Evolutionary conservation across 2,113 vertebrate genomes (phyloP).

Genomic region (Ellobius talpinus): DNA sequence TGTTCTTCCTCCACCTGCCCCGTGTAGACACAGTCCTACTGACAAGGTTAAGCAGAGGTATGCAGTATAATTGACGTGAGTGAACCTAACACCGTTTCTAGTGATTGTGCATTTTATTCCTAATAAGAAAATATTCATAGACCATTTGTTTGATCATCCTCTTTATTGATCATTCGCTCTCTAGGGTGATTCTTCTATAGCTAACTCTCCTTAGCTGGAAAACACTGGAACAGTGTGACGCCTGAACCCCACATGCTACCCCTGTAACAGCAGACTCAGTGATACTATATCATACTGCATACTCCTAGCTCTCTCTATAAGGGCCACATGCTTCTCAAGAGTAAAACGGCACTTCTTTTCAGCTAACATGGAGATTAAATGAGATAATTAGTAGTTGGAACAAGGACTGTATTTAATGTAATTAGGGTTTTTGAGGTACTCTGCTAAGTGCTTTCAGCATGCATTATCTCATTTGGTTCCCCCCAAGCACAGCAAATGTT

Average conservation of each 20-base stretch:
- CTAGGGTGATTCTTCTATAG: neutral
- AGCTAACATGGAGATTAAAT: conserved; percentile 1
- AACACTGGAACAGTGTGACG: neutral
- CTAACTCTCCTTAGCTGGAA: neutral
- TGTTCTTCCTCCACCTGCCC: neutral
- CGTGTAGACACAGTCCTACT: neutral
- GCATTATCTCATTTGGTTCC: neutral
- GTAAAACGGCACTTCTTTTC: neutral
- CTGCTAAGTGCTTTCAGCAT: neutral
- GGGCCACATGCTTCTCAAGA: neutral
- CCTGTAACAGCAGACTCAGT: neutral
- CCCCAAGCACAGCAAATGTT: neutral
- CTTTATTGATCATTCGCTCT: neutral
- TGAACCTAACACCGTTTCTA: neutral
- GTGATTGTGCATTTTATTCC: neutral
- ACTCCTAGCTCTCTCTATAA: neutral
- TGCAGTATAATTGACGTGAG: neutral
- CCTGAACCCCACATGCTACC: neutral
- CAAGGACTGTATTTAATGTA: neutral
- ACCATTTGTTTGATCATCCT: neutral
- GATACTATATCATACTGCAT: neutral
- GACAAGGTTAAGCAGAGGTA: neutral
- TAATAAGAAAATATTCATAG: neutral
- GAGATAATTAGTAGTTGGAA: neutral
- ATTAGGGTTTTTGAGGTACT: neutral